phyloP scores from a whole-genome alignment of 2,797 vertebrate genomes.

The Gallinago stenura region DNA sequence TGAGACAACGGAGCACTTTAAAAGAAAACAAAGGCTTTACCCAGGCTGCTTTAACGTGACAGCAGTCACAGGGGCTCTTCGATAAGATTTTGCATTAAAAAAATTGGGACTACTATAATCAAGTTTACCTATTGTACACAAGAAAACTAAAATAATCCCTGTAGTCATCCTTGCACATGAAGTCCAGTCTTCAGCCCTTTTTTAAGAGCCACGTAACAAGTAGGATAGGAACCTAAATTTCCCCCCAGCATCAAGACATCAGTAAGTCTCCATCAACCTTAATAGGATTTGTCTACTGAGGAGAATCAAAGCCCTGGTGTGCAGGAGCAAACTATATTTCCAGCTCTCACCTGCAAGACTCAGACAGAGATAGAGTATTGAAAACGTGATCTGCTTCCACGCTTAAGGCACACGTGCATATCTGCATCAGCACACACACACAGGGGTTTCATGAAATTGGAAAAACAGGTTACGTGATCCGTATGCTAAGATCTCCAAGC shows the following conservation, averaged over 20 bases:
- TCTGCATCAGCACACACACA: background rate
- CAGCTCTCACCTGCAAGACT: background rate
- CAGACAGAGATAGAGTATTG: background rate
- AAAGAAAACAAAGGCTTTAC: background rate
- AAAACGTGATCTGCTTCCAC: background rate
- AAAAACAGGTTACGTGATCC: slow-evolving; percentile 41
- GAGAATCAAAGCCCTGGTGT: background rate
- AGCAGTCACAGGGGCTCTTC: background rate
- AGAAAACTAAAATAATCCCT: background rate
- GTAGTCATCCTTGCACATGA: background rate
- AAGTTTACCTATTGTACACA: background rate
- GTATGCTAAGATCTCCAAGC: background rate
- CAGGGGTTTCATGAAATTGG: background rate
- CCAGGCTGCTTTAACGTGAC: background rate
- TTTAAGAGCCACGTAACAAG: background rate
- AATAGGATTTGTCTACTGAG: background rate
- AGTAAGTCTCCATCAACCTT: background rate
- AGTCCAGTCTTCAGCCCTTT: background rate
- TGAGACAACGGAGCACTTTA: background rate
- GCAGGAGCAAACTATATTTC: background rate
- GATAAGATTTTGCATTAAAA: background rate
- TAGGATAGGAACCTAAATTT: background rate
- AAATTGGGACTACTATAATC: background rate
- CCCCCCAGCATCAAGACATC: background rate
- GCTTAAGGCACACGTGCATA: background rate